phyloP scores from a whole-genome alignment of 2,888 invertebrate genomes.

The Anthophora plumipes region DNA sequence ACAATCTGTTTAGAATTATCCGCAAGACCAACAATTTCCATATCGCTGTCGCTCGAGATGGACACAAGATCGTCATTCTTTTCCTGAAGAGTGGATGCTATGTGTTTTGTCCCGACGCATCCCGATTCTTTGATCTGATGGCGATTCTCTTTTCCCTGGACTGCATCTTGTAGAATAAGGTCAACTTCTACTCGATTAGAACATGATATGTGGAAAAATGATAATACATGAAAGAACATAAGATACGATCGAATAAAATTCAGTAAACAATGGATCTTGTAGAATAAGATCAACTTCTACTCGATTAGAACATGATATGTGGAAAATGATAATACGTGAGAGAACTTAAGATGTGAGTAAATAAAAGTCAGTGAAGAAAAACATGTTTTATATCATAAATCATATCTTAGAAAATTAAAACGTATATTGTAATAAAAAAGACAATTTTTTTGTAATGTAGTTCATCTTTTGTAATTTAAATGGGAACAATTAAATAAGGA shows the following conservation, averaged over 20 bases:
- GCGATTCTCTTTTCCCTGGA: slow-evolving; percentile 82
- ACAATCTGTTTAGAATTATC: slow-evolving; percentile 68
- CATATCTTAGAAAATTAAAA: background rate
- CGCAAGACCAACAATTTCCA: slow-evolving; percentile 79
- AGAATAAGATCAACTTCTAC: slow-evolving; percentile 80
- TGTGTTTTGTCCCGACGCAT: slow-evolving; percentile 64
- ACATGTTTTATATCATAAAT: slow-evolving; percentile 3
- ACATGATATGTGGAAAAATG: slow-evolving; percentile 47
- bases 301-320: slow-evolving; percentile 74
- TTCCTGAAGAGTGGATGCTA: slow-evolving; percentile 75
- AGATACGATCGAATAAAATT: background rate
- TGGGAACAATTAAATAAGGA: background rate
- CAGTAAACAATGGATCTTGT: slow-evolving; percentile 76
- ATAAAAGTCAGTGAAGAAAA: background rate
- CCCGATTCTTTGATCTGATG: slow-evolving; percentile 76
- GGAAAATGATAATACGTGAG: slow-evolving; percentile 35
- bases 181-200: slow-evolving; percentile 80
- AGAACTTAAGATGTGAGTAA: background rate
- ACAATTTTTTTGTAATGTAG: background rate
- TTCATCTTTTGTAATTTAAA: background rate
- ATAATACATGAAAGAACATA: slow-evolving; percentile 23
- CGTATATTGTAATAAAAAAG: background rate
- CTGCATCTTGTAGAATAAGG: slow-evolving; percentile 81
- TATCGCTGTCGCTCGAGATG: slow-evolving; percentile 83
- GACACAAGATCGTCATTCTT: slow-evolving; percentile 81